Evolutionary conservation across 2,113 vertebrate species (phyloP).

Genomic region (Pseudorectes ferrugineus): DNA sequence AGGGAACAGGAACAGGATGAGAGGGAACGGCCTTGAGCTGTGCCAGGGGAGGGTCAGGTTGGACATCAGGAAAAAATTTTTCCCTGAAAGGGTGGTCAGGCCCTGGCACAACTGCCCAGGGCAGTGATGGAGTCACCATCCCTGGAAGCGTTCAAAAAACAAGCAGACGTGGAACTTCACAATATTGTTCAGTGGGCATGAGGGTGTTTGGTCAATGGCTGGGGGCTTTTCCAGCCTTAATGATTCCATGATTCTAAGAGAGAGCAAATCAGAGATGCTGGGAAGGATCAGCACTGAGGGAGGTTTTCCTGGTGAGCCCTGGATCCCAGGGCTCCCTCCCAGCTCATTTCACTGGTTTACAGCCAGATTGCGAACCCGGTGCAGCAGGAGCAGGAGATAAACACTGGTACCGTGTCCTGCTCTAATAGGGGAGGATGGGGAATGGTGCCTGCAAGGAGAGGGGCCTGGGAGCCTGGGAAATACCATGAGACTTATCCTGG

Average conservation of each 20-base stretch:
- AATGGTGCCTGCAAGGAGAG: not conserved
- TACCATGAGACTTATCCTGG: not conserved
- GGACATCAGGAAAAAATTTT: not conserved
- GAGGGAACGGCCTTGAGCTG: not conserved
- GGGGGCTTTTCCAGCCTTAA: not conserved
- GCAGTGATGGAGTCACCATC: not conserved
- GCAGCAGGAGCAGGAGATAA: not conserved
- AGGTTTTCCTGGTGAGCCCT: not conserved
- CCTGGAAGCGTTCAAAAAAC: not conserved
- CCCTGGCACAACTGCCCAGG: not conserved
- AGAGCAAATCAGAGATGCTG: not conserved
- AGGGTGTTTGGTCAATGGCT: not conserved
- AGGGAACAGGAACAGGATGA: not conserved
- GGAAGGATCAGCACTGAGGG: not conserved
- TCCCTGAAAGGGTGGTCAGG: not conserved
- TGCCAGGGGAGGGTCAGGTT: not conserved
- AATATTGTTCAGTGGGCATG: not conserved
- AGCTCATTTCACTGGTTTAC: not conserved
- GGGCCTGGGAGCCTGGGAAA: not conserved
- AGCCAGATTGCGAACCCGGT: not conserved
- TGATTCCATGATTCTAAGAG: not conserved
- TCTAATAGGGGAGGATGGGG: not conserved
- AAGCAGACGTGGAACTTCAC: not conserved
- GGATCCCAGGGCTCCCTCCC: not conserved
- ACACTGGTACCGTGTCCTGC: fast-evolving